Base-by-base conservation (phyloP, 92 coral and sea anemone species). In the Epizoanthus scotinus region DNA sequence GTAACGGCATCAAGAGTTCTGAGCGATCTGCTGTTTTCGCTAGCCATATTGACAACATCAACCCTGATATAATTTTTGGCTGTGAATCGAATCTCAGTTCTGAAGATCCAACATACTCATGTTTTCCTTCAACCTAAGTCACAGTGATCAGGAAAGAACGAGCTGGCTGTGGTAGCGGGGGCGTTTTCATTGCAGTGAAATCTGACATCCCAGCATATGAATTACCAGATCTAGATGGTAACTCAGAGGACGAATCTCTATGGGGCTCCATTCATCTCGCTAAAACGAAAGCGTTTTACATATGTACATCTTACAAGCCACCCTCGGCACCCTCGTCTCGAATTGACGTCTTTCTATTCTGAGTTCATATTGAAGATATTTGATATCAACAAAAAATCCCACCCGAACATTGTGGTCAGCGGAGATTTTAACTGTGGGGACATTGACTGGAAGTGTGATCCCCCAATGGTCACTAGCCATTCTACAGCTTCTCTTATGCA, bases 261-360 rank as follows among this genome's bases (percentile, higher is more conserved):
- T 87, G 91, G 85, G 91, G 63, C 56, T 84, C 85, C 6, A 59
- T 87, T 18, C 81, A 78, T 5, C 67, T 84, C 54, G 62, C 62
- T 6, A 70, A 71, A 84, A 53, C 67, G 50, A 87, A 84, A 69
- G 50, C 42, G 42, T 70, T 73, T 24, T 34, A 73, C 27, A 27
- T 84, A 2, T 74, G 83, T 63, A 13, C 82, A 22, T 86, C 70
- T 61, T 86, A 71, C 77, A 86, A 58, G 67, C 86, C 89, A 49
- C 89, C 89, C 0, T 42, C 79, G 25, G 78, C 89, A 6, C 86
- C 89, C 53, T 36, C 89, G 15, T 12, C 80, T 6, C 82, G 86
- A 24, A 12, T 86, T 70, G 89, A 86, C 52, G n/a, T n/a, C n/a
- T n/a, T n/a, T n/a, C n/a, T n/a, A n/a, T n/a, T n/a, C n/a, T n/a